Evolutionary conservation across 1,140 invertebrate species (phyloP), one percentile per base, ranked within the genome.

Genomic region (Thereuonema tuberculata): DNA sequence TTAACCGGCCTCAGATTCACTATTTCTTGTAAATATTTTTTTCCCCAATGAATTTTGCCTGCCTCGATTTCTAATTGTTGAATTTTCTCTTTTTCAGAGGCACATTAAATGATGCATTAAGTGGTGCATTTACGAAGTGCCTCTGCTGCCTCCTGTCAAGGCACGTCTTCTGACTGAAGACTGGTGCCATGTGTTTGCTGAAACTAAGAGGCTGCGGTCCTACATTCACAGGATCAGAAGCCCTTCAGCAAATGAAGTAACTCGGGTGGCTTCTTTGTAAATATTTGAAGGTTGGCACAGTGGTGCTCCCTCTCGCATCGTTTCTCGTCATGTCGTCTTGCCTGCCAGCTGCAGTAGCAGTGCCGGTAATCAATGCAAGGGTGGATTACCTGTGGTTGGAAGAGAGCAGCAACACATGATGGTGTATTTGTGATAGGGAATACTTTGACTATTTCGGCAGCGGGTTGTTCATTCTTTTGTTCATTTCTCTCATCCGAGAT

Each of bases 41-140:
- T n/a, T n/a, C n/a, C n/a, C n/a, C n/a, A n/a, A n/a, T n/a, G n/a
- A n/a, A n/a, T n/a, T n/a, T 5, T 50, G 48, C 48, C 48, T 50
- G 48, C 48, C 21, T 50, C 48, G 17, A 12, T 17, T 50, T 12
- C 48, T 50, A 50, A 50, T 50, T 14, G 9, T 12, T 12, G 5
- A 20, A 9, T 62, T 64, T 60, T 62, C 61, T 63, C 54, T 63
- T 58, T 63, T 65, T 63, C 65, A 65, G 65, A 62, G 58, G 62
- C 62, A 62, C 62, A 48, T 24, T 60, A 61, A n/a, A 61, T 61
- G 60, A 62, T 63, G 59, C 60, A 53, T 50, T 50, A 20, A 29
- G 1, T 59, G 61, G 43, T 53, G 31, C 57, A 56, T 58, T 54
- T 58, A 61, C n/a, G 61, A 56, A 56, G 64, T 67, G 64, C 65